Base-by-base conservation (phyloP, 2,888 invertebrate species). In the Archips xylosteana region DNA sequence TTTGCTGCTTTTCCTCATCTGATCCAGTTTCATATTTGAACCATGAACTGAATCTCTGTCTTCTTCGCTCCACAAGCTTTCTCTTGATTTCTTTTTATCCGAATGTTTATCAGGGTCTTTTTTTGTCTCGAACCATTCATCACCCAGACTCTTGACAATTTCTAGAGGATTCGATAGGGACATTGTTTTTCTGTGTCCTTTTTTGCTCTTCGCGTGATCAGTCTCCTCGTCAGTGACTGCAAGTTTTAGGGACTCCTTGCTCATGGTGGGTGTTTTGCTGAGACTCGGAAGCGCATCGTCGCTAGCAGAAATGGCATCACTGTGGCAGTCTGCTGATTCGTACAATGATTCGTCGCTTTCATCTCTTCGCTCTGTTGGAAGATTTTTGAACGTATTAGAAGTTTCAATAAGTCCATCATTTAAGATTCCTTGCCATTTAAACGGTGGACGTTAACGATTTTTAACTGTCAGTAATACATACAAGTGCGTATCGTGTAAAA, bases 261-360 rank as follows among this genome's bases (percentile, higher is more conserved):
- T 94, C 74, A 93, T 89, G 1, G 93, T 89, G 0, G 92, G 94
- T 12, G 93, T 92, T 78, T 89, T 92, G 63, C 88, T 80, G 10
- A 94, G 87, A 45, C 90, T 84, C 0, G 94, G 88, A 0, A 94
- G 68, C 0, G 92, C 89, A 67, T 93, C 92, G 70, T 94, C 94
- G 73, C 94, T 94, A 32, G 92, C 93, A 1, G 93, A 93, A 75
- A 94, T 91, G 9, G 88, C 87, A 75, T 94, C 94, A 75, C 93
- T 93, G 78, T 94, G 93, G 49, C 94, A 90, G 74, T 94, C 94
- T 4, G 94, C 94, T 32, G 94, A 94, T 79, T 94, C 94, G 84
- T 94, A 94, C 59, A 94, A 80, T 10, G 94, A 94, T 77, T 94
- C 94, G 81, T 94, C 94, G 82, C 94, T 94, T 83, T 93, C 94